These are phyloP conservation scores for Argopecten irradians DNA, from an alignment of 1,140 invertebrate species.

Conservation along the genomic window DNA sequence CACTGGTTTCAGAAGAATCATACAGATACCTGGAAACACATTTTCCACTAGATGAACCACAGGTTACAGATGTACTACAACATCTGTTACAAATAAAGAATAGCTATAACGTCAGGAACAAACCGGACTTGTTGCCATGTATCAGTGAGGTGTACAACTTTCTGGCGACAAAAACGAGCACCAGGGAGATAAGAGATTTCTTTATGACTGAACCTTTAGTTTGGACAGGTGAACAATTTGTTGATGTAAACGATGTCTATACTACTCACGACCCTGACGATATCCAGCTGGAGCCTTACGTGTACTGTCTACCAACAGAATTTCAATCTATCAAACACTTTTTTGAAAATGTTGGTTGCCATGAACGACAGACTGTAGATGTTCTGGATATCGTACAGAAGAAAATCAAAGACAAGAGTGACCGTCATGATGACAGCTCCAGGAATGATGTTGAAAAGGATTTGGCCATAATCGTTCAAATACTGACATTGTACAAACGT, in stretches of 20 bases:
- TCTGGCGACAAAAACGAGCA: background rate
- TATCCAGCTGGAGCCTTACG: conserved; percentile 34
- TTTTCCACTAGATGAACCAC: background rate
- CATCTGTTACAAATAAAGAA: background rate
- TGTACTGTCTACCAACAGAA: conserved; percentile 31
- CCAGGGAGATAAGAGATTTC: background rate
- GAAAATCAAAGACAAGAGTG: background rate
- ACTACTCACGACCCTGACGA: background rate
- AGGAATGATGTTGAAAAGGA: conserved; percentile 24
- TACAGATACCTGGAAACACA: background rate
- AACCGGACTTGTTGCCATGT: background rate
- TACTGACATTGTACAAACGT: conserved; percentile 36
- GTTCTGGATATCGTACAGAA: background rate
- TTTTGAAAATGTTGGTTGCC: background rate
- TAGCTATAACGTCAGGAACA: background rate
- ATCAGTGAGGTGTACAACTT: conserved; percentile 2
- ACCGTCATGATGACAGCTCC: background rate
- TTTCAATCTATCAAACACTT: background rate
- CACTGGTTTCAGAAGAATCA: background rate
- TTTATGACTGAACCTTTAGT: background rate
- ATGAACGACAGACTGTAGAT: background rate
- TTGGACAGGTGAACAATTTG: background rate
- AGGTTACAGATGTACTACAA: background rate
- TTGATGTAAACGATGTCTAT: background rate
- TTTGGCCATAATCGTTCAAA: conserved; percentile 37